Evolutionary conservation across 2,113 vertebrate genomes (phyloP).

Genomic region (Collichthys lucidus): DNA sequence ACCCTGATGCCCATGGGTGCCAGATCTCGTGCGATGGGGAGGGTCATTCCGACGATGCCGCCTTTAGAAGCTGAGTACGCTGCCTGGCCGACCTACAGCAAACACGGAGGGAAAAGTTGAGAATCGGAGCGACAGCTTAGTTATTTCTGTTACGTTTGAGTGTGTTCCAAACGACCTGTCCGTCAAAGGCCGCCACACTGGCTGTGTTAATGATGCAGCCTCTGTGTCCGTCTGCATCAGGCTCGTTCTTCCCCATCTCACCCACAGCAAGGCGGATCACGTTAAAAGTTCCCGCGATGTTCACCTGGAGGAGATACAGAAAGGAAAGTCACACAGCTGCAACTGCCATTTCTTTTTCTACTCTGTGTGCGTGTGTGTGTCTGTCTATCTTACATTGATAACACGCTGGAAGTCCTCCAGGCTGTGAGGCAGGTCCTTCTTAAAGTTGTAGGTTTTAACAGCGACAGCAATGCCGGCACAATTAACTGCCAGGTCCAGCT

Average conservation of each 20-base stretch:
- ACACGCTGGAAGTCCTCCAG: slow-evolving; percentile 93
- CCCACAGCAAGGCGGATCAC: slow-evolving; percentile 88
- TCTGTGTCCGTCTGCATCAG: slow-evolving; percentile 89
- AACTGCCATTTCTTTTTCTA: no score
- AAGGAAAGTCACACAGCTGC: fast-evolving
- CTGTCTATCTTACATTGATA: slow-evolving; percentile 84
- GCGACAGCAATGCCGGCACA: slow-evolving; percentile 94
- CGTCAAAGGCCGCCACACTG: slow-evolving; percentile 94
- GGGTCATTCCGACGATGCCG: slow-evolving; percentile 92
- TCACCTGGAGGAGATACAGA: slow-evolving; percentile 82
- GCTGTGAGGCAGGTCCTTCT: slow-evolving; percentile 86
- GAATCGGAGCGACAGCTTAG: fast-evolving
- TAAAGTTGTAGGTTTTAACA: slow-evolving; percentile 91
- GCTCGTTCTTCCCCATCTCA: slow-evolving; percentile 88
- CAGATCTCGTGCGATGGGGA: slow-evolving; percentile 94
- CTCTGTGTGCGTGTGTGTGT: background rate
- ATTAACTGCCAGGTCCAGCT: slow-evolving; percentile 90
- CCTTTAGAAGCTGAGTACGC: slow-evolving; percentile 95
- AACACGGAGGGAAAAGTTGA: background rate
- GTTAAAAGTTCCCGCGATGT: slow-evolving; percentile 92
- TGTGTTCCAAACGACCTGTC: slow-evolving; percentile 83
- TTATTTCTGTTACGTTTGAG: background rate
- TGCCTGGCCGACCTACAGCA: slow-evolving; percentile 90
- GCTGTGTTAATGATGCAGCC: slow-evolving; percentile 94
- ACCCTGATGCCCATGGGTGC: slow-evolving; percentile 92